Base-by-base conservation (phyloP, 2,797 vertebrate species). In the Ceryle rudis region DNA sequence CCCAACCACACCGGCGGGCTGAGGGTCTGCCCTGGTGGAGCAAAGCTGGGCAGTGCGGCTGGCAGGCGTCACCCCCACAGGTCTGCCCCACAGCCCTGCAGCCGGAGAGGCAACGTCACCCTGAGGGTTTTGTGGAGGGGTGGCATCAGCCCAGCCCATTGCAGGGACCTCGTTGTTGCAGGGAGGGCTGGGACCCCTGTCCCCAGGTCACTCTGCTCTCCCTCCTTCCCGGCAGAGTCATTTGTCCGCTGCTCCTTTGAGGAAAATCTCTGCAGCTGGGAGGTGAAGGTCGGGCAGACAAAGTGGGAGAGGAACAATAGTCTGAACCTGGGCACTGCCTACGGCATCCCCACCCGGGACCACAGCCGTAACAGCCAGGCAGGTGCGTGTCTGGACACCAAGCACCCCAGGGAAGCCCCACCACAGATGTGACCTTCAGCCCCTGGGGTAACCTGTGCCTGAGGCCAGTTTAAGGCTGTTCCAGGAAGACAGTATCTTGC, bases 221-320 rank as follows among this genome's bases (percentile, higher is more conserved):
- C 33, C 19, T 85, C 31, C 35, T 39, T 83, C 31, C 82, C 28
- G 14, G 1, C 90, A 86, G 97, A 97, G 79, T 2, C 3, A 61
- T 98, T 98, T 93, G 10, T 3, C 4, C 21, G 0, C 75, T 99
- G 98, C 95, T 95, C 98, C 96, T 99, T 99, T 74, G 99, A 99
- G 86, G 6, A 60, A 0, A 91, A 10, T 14, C 99, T 98, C 98
- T 97, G 90, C 46, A 6, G 2, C 29, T 98, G 98, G 98, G 17
- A 80, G 96, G 75, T 8, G 54, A 72, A 37, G 13, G 28, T 0
- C 37, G 21, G 0, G 97, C 6, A 97, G 95, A 14, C 2, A 0
- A 14, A 78, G 85, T 90, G 98, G 97, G 17, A 41, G 52, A 11
- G 73, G 65, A 96, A 81, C 85, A 74, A 33, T 0, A 62, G 75